A percentile compares a stretch with the other conserved stretches of the same genome.
phyloP scores from a whole-genome alignment of 2,113 vertebrate genomes.

The Furnarius figulus region DNA sequence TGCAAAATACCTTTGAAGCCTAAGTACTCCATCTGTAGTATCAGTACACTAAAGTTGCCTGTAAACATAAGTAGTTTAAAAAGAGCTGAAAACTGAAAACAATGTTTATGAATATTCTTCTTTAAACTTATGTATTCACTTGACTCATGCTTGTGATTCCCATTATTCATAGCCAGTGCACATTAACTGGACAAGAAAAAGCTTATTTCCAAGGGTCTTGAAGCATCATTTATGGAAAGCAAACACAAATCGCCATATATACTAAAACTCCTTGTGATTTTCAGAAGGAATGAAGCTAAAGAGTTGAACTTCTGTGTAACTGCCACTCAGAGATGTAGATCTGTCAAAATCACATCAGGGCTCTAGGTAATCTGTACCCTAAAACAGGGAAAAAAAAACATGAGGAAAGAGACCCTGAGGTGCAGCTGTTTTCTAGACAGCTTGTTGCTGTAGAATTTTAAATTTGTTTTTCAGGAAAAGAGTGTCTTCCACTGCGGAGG shows the following conservation, averaged over 20 bases:
- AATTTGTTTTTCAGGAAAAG: background rate
- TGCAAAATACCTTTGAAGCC: slow-evolving; percentile 24
- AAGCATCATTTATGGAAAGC: background rate
- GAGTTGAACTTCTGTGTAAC: background rate
- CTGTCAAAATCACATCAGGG: background rate
- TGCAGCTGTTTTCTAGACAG: background rate
- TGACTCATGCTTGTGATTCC: background rate
- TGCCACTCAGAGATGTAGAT: background rate
- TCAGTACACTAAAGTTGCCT: background rate
- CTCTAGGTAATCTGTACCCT: background rate
- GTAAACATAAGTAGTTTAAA: background rate
- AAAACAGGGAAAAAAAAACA: background rate
- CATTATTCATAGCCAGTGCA: background rate
- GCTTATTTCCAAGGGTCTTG: background rate
- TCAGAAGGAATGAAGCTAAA: background rate
- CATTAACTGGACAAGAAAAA: background rate
- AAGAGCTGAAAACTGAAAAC: background rate
- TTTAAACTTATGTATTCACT: background rate
- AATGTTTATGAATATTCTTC: background rate
- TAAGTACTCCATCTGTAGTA: background rate
- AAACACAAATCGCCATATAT: background rate
- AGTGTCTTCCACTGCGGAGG: background rate
- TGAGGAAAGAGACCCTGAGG: background rate
- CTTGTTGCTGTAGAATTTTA: background rate
- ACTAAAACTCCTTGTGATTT: background rate